These are phyloP conservation scores for Cheracebus regulus DNA, from an alignment of 2,797 vertebrate species.

Conservation along the genomic window DNA sequence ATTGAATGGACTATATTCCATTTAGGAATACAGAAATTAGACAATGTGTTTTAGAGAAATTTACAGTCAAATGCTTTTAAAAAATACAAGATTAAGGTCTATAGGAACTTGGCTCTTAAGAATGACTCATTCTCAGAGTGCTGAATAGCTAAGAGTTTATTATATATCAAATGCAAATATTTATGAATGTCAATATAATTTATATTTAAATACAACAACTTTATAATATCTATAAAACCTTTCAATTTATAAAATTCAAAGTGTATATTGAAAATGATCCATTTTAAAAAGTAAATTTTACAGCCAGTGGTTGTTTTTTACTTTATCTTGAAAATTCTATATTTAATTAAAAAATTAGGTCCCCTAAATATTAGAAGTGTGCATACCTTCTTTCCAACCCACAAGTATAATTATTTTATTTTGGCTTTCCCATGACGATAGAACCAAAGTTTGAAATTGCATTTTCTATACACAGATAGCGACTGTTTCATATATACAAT, in stretches of 20 bases:
- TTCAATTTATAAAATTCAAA: neutral
- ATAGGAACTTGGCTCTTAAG: neutral
- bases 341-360: neutral
- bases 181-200: conserved; percentile 29
- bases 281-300: neutral
- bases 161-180: conserved; percentile 2
- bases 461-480: neutral
- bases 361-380: conserved; percentile 41
- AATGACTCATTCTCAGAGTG: conserved; percentile 9
- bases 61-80: neutral
- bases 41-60: neutral
- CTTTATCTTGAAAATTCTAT: neutral
- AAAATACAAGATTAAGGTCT: neutral
- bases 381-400: neutral
- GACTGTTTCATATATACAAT: neutral
- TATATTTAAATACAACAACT: neutral
- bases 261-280: neutral
- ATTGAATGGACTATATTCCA: neutral
- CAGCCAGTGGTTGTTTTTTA: neutral
- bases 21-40: neutral
- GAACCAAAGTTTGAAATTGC: neutral
- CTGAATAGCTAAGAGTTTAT: conserved; percentile 11
- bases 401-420: conserved; percentile 4
- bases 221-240: neutral
- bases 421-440: neutral